Base-by-base conservation (phyloP, 2,888 invertebrate species). In the Machimus atricapillus region DNA sequence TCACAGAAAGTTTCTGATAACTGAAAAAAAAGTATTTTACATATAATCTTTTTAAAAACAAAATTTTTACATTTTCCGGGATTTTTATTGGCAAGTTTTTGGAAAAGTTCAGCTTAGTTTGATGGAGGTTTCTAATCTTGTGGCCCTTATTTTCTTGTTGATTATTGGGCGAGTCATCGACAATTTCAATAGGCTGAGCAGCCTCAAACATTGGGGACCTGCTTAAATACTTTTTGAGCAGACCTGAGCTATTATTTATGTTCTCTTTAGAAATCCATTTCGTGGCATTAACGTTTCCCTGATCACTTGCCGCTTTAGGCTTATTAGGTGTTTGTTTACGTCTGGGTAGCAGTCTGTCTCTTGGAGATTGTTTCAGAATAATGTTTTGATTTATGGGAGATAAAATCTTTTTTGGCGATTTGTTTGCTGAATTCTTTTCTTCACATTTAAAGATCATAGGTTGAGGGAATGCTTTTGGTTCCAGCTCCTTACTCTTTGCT, bases 1-100 rank as follows among this genome's bases (percentile, higher is more conserved):
- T 90, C 91, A 82, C 89, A 89, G 77, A 88, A 88, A 14, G 89
- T 90, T 8, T 88, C 86, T 82, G 89, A 86, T 31, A 34, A 76
- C 89, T 89, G 79, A 16, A 34, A 73, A 86, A 3, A 14, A 4
- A 9, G 12, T n/a, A 23, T 7, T 34, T 76, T 19, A 19, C 8
- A 23, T 14, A 16, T 9, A 9, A 52, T 12, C 23, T 2, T 58
- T 6, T 31, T 34, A 66, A 27, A 9, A 27, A 2, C 14, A 31
- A 46, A 82, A 74, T 74, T 5, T n/a, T 81, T 43, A 78, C 37
- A 9, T 12, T n/a, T 37, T 23, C 4, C 9, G 66, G 6, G 14
- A 14, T 77, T 77, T 52, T 86, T 4, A 52, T 78, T 58, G 34
- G 27, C 40, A 27, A 2, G 6, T 58, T 58, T 23, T 58, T 82